Evolutionary conservation across 2,113 vertebrate species (phyloP).

Genomic region (Morone saxatilis): DNA sequence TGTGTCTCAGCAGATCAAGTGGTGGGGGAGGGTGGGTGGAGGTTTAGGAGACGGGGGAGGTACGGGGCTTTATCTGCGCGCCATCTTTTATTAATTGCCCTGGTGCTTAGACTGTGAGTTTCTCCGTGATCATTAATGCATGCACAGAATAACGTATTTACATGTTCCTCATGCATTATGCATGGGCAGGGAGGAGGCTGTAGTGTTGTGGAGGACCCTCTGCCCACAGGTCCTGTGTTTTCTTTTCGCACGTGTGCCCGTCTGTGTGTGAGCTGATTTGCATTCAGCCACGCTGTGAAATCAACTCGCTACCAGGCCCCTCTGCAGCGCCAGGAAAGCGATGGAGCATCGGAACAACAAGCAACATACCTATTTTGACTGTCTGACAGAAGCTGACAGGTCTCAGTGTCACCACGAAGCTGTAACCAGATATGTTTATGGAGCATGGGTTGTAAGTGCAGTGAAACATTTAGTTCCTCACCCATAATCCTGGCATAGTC

Average conservation of each 20-base stretch:
- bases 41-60: slow-evolving; percentile 44
- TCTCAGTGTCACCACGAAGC: slow-evolving; percentile 7
- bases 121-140: slow-evolving; percentile 85
- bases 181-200: slow-evolving; percentile 70
- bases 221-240: slow-evolving; percentile 75
- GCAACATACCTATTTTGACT: slow-evolving; percentile 8
- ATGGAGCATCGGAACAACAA: slow-evolving; percentile 55
- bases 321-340: slow-evolving; percentile 35
- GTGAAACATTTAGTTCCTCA: slow-evolving; percentile 18
- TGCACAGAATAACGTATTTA: slow-evolving; percentile 83
- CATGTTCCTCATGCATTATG: slow-evolving; percentile 84
- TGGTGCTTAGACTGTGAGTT: slow-evolving; percentile 73
- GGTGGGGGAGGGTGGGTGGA: slow-evolving; percentile 52
- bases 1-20: slow-evolving; percentile 77
- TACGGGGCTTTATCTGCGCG: slow-evolving; percentile 71
- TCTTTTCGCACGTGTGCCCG: slow-evolving; percentile 20
- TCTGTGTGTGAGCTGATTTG: slow-evolving; percentile 60
- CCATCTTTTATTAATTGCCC: slow-evolving; percentile 86
- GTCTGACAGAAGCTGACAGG: slow-evolving; percentile 43
- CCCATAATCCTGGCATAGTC: neutral
- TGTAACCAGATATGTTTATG: slow-evolving; percentile 16
- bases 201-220: slow-evolving; percentile 69
- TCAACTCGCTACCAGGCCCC: slow-evolving; percentile 21
- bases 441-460: neutral
- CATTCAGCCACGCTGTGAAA: slow-evolving; percentile 57